Evolutionary conservation across 2,113 vertebrate genomes (phyloP).

Genomic region (Microtus montanus): DNA sequence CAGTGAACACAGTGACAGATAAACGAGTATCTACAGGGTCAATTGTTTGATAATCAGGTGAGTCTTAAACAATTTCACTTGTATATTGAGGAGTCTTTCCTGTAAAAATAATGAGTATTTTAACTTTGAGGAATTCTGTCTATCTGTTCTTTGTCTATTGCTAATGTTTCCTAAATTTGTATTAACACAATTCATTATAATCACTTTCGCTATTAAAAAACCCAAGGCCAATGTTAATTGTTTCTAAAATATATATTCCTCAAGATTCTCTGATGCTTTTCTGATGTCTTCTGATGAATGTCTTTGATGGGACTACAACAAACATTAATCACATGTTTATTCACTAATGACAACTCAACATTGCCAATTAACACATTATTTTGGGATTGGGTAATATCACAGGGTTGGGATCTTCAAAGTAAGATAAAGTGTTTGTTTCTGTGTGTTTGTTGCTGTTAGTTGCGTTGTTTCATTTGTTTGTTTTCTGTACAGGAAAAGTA

Average conservation of each 20-base stretch:
- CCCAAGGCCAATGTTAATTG: background rate
- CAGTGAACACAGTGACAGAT: background rate
- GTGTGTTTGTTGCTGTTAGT: background rate
- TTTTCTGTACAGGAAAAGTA: background rate
- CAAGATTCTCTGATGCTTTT: background rate
- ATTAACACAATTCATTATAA: background rate
- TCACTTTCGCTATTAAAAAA: background rate
- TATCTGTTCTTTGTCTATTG: background rate
- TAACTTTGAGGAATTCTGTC: background rate
- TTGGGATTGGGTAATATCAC: background rate
- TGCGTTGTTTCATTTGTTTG: background rate
- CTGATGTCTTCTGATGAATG: background rate
- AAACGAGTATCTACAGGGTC: background rate
- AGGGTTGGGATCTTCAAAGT: background rate
- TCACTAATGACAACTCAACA: background rate
- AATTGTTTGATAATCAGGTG: background rate
- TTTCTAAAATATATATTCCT: background rate
- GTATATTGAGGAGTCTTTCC: background rate
- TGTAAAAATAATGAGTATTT: slow-evolving; percentile 1
- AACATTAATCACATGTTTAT: background rate
- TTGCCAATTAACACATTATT: background rate
- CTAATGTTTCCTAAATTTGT: background rate
- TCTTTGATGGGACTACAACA: background rate
- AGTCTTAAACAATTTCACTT: background rate
- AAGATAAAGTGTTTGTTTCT: background rate